Evolutionary conservation across 2,113 vertebrate genomes (phyloP).

Genomic region (Corythornis madagascariensis): DNA sequence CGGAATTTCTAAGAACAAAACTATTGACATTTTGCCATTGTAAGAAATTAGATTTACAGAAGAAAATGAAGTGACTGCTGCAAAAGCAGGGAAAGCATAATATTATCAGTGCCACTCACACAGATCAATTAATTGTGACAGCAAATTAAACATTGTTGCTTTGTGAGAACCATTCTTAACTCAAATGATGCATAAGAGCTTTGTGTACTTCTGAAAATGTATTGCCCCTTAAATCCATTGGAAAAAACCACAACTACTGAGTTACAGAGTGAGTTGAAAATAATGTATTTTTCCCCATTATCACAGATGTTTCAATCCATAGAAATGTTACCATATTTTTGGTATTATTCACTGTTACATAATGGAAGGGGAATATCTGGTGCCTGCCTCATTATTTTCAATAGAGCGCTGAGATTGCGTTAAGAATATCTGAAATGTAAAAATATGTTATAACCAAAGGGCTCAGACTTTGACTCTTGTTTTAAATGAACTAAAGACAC

Average conservation of each 20-base stretch:
- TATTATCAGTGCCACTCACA: not conserved
- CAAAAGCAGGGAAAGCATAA: not conserved
- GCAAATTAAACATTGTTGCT: not conserved
- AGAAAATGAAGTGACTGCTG: not conserved
- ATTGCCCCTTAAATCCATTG: not conserved
- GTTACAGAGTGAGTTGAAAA: not conserved
- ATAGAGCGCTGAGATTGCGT: not conserved
- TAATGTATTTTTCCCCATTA: not conserved
- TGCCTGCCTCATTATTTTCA: not conserved
- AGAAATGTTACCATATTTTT: not conserved
- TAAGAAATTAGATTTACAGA: not conserved
- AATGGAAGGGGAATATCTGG: not conserved
- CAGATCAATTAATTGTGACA: slow-evolving; percentile 7
- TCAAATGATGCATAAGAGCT: not conserved
- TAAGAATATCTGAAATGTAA: not conserved
- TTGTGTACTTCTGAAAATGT: not conserved
- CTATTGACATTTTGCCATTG: not conserved
- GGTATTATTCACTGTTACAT: not conserved
- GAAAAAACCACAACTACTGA: not conserved
- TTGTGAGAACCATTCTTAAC: not conserved
- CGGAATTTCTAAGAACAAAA: not conserved
- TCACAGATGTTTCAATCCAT: not conserved
- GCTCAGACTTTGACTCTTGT: not conserved
- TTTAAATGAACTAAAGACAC: not conserved
- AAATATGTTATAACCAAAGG: not conserved